phyloP scores from a whole-genome alignment of 2,888 invertebrate genomes.

The Sinohyriopsis cumingii region DNA sequence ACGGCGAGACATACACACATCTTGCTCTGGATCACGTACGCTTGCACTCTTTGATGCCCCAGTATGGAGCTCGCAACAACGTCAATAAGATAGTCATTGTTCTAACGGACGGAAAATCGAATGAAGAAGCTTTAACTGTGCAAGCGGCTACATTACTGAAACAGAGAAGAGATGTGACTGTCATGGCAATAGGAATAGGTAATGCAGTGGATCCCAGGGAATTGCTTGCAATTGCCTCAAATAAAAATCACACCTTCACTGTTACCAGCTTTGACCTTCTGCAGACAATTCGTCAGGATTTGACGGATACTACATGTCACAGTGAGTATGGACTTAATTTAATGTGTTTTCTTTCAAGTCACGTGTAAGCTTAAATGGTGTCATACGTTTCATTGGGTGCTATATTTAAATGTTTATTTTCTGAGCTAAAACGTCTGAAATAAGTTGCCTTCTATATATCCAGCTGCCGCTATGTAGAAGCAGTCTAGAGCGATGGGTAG shows the following conservation, averaged over 20 bases:
- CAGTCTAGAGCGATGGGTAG: no score
- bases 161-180: conserved; percentile 20
- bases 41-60: conserved; percentile 2
- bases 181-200: conserved; percentile 59
- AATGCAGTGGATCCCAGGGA: conserved; percentile 42
- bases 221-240: conserved; percentile 45
- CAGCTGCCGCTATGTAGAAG: no score
- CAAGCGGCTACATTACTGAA: conserved; percentile 19
- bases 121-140: conserved; percentile 21
- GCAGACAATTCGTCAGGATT: conserved; percentile 38
- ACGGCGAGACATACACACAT: conserved; percentile 10
- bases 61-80: conserved; percentile 21
- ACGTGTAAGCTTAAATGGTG: no score
- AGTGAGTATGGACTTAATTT: conserved; percentile 13
- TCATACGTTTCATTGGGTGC: no score
- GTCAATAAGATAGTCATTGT: conserved; percentile 39
- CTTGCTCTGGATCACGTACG: conserved; percentile 19
- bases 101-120: conserved; percentile 38
- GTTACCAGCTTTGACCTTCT: conserved; percentile 46
- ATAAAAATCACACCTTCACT: conserved; percentile 36
- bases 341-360: no score
- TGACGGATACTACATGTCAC: conserved; percentile 36
- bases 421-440: no score
- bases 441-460: no score
- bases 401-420: no score